Base-by-base conservation (phyloP, 30 jellyfish, hydroid and myxozoan genomes). In the Rhopilema esculentum region DNA sequence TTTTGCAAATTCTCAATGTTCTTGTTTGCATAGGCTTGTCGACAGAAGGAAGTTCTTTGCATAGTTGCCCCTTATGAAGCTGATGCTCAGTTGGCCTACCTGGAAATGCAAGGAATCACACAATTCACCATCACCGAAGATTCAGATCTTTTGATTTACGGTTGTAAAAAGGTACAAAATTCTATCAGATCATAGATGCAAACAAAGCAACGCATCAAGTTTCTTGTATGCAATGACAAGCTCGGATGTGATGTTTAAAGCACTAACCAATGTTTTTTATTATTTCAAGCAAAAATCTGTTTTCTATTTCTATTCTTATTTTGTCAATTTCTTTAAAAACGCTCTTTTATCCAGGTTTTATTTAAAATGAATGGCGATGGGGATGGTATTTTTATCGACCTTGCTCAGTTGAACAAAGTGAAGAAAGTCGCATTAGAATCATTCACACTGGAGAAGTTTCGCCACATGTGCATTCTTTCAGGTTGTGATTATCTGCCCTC, bases 31-130 rank as follows among this genome's bases (percentile, higher is more conserved):
- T 21, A 96, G 99, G 99, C 97, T 21, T 96, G 99, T 68, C 49
- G 89, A n/a, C 86, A 74, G 72, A 67, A 87, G 85, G 81, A 76
- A 64, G 97, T 96, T n/a, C 49, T 72, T 49, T 96, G 98, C 68
- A 69, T 96, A 28, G 99, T 96, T 9, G 99, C 99, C 24, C 99
- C 99, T 4, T 96, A 91, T 69, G 99, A 96, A 84, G 99, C 99
- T 18, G 99, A 96, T 92, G 99, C 99, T 0, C 99, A 96, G 82
- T 89, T 96, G 64, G 99, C 99, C 66, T 96, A 88, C 79, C 82
- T 96, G 18, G 91, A 86, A 82, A 92, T 82, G 88, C 92, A 89
- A 72, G 98, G 97, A 27, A 85, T 89, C 17, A 92, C 98, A 9
- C 90, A 89, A 20, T 80, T 92, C 69, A 89, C 98, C 1, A 96